Base-by-base conservation (phyloP, 2,888 invertebrate genomes). In the Dicycla oo region DNA sequence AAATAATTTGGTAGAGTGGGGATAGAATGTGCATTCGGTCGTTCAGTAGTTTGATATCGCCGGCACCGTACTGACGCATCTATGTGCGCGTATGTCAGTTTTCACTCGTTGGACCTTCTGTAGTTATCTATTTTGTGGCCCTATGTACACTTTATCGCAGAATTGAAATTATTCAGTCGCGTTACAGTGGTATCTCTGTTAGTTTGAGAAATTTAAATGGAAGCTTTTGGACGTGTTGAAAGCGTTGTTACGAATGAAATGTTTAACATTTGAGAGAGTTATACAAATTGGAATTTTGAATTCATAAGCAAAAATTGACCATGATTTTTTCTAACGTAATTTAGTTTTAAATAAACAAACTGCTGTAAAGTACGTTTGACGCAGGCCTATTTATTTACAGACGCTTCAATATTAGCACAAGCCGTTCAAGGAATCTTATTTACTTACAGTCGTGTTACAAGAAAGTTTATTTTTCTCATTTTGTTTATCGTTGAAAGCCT, bases 81-180 rank as follows among this genome's bases (percentile, higher is more conserved):
- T 6, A 8, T 23, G 18, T 38, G 8, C 34, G 11, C n/a, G 7
- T 23, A 6, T 20, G 5, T 3, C 8, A 13, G 3, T 57, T 73
- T 40, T 20, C 18, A 15, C 3, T 20, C 10, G 13, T 20, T 20
- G 8, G 23, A 4, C 15, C 30, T 80, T 58, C 73, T 80, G 30
- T 40, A n/a, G 0, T 3, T 13, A 5, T 18, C 13, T 47, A 30
- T 3, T 53, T 8, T n/a, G 51, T 73, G 58, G 20, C 7, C 20
- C 56, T 81, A 68, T 76, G 66, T 81, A 81, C 70, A 69, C 68
- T 81, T 81, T 81, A 84, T 81, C 82, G 54, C 65, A 57, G 64
- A 65, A 76, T 76, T 62, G 63, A 83, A 80, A 80, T 80, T 84
- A 80, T 80, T 80, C 81, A 84, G 66, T 45, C 81, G 68, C 26